These are phyloP conservation scores for Anser brachyrhynchus DNA, from an alignment of 2,113 vertebrate species.

Conservation along the genomic window DNA sequence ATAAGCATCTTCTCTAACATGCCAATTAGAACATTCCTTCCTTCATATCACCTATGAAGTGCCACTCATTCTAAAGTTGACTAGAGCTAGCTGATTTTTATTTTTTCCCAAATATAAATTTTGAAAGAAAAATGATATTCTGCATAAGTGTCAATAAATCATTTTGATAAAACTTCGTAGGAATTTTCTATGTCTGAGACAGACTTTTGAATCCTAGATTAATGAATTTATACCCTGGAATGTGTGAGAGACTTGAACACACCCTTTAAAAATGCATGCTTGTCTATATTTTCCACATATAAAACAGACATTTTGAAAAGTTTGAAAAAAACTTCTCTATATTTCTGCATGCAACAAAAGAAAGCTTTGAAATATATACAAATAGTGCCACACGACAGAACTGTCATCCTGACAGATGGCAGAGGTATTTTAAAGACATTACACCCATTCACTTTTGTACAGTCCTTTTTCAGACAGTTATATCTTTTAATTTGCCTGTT, in stretches of 20 bases:
- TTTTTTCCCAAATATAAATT: background rate
- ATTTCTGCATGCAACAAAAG: background rate
- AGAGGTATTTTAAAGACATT: background rate
- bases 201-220: background rate
- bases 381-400: background rate
- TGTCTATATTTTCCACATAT: background rate
- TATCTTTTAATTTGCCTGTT: background rate
- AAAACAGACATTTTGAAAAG: background rate
- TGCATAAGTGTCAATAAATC: background rate
- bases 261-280: background rate
- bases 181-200: background rate
- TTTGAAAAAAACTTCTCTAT: background rate
- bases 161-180: background rate
- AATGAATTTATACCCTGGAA: background rate
- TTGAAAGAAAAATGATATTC: background rate
- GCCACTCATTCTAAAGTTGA: background rate
- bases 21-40: background rate
- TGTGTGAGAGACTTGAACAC: background rate
- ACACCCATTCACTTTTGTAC: background rate
- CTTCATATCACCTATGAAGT: background rate
- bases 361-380: background rate
- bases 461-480: background rate
- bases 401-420: background rate
- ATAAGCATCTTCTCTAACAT: background rate
- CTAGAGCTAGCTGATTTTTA: background rate